These are phyloP conservation scores for Neosilurus hyrtlii DNA, from an alignment of 2,797 vertebrate species.

Conservation along the genomic window DNA sequence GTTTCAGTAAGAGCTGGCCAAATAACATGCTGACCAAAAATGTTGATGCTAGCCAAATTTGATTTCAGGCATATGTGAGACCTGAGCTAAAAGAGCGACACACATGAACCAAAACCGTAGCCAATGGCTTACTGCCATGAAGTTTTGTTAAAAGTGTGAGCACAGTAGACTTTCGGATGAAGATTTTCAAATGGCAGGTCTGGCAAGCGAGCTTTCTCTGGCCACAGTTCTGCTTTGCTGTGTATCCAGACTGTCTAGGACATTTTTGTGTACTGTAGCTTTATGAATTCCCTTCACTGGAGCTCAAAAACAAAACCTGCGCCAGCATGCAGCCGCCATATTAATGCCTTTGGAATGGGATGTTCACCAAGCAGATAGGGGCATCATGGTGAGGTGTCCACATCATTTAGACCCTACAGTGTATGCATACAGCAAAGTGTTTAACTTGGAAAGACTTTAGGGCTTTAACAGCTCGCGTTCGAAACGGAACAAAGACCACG, in stretches of 20 bases:
- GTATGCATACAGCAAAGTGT: neutral
- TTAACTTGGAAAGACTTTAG: neutral
- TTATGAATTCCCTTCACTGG: neutral
- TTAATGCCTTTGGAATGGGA: neutral
- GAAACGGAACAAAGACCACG: neutral
- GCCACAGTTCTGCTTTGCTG: neutral
- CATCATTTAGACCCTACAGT: neutral
- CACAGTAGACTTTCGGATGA: neutral
- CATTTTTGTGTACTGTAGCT: neutral
- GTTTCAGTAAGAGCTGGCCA: neutral
- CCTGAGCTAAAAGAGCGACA: neutral
- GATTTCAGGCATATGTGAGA: neutral
- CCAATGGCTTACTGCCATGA: neutral
- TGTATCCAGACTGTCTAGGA: neutral
- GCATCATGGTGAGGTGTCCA: neutral
- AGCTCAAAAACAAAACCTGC: neutral
- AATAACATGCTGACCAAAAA: neutral
- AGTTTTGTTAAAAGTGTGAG: neutral
- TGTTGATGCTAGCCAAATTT: neutral
- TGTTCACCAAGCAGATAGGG: neutral
- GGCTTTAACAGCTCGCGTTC: neutral
- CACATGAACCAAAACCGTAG: neutral
- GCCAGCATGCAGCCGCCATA: neutral
- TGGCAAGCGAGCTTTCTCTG: neutral
- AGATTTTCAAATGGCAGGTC: neutral